A percentile compares a stretch with the other conserved stretches of the same genome.
Conservation (phyloP, 2,113 vertebrate species). For the Petromus typicus region DNA sequence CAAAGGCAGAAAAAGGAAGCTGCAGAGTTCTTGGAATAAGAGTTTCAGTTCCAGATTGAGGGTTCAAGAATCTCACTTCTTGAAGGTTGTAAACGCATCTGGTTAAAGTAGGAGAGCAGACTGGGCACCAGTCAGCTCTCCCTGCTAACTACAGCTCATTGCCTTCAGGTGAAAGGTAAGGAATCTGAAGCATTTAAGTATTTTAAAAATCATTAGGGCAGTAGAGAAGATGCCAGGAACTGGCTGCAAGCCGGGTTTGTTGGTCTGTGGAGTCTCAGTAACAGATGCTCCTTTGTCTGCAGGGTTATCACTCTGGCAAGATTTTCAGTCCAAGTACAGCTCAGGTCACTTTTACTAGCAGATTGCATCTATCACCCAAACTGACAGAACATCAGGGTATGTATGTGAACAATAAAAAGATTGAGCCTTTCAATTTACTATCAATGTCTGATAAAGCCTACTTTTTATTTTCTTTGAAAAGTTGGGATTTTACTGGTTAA, state of each 20-base stretch:
- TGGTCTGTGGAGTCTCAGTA: not conserved
- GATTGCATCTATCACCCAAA: not conserved
- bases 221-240: not conserved
- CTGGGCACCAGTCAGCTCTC: not conserved
- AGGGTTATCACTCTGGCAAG: not conserved
- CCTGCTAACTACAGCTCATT: not conserved
- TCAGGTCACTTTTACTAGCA: not conserved
- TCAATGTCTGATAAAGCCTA: slow-evolving; percentile 7
- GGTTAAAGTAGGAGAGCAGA: not conserved
- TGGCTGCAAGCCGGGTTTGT: not conserved
- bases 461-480: slow-evolving; percentile 11
- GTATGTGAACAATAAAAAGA: not conserved
- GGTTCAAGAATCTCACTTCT: not conserved
- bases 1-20: not conserved
- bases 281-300: not conserved
- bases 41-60: slow-evolving; percentile 33
- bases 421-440: not conserved
- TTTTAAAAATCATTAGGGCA: not conserved
- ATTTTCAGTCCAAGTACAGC: slow-evolving; percentile 16
- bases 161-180: slow-evolving; percentile 31
- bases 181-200: slow-evolving; percentile 40
- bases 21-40: not conserved
- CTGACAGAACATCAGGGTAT: not conserved
- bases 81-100: not conserved
- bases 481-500: not conserved